phyloP scores from a whole-genome alignment of 1,140 invertebrate species.

The Danaus melanippus region DNA sequence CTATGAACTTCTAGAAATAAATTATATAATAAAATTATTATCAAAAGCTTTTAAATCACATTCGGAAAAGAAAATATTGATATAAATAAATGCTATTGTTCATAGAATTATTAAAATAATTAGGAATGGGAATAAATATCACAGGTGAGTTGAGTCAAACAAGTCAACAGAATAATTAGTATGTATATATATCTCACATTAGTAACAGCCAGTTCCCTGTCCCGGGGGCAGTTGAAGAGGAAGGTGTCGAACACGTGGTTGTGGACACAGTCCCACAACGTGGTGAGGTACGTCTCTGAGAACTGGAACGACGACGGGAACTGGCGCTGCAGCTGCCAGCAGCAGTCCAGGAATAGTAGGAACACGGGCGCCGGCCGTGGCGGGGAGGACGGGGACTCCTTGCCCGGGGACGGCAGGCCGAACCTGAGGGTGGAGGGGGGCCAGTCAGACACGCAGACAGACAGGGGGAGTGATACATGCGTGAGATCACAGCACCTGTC shows the following conservation, averaged over 20 bases:
- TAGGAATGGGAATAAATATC: no score
- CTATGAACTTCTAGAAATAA: conserved; percentile 67
- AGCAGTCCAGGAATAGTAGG: conserved; percentile 92
- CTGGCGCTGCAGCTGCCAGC: conserved; percentile 92
- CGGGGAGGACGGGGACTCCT: conserved; percentile 25
- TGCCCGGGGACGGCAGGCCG: conserved; percentile 45
- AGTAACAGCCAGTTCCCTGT: conserved; percentile 74
- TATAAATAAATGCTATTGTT: no score
- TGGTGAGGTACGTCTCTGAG: conserved; percentile 92
- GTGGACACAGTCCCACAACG: conserved; percentile 90
- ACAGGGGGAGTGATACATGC: not conserved
- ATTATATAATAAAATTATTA: no score
- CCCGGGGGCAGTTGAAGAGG: conserved; percentile 88
- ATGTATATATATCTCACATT: conserved; percentile 32
- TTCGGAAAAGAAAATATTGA: no score
- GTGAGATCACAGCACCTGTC: conserved; percentile 58
- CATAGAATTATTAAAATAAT: no score
- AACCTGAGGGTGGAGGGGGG: conserved; percentile 27
- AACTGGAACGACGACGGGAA: conserved; percentile 92
- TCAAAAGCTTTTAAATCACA: no score
- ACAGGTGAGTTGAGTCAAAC: no score
- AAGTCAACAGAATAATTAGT: no score
- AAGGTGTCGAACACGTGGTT: conserved; percentile 94
- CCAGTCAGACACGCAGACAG: not conserved
- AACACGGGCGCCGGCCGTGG: conserved; percentile 84